These are phyloP conservation scores for Gadus chalcogrammus DNA, from an alignment of 2,113 vertebrate species.

Conservation along the genomic window DNA sequence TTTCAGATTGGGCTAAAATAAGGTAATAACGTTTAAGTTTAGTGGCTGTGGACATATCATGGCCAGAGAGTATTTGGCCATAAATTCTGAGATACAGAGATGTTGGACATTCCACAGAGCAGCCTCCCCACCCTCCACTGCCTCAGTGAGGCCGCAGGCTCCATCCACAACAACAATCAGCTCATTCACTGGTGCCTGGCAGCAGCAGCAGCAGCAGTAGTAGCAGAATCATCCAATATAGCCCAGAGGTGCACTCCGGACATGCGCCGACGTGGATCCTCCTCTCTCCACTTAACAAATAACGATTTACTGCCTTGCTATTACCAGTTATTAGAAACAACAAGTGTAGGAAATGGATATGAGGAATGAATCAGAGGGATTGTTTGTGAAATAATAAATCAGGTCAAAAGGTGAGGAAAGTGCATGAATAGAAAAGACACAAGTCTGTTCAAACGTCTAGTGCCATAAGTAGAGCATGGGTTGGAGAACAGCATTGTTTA, in stretches of 20 bases:
- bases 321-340: neutral
- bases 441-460: conserved; percentile 24
- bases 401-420: too few species aligned
- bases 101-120: conserved; percentile 59
- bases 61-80: conserved; percentile 53
- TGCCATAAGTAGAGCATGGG: conserved; percentile 27
- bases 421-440: neutral
- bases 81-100: conserved; percentile 52
- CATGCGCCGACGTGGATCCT: conserved; percentile 8
- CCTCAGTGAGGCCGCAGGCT: conserved; percentile 37
- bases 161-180: conserved; percentile 58
- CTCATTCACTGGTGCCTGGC: conserved; percentile 44
- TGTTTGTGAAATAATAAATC: too few species aligned
- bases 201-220: conserved; percentile 12
- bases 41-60: conserved; percentile 40
- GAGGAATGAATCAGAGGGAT: too few species aligned
- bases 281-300: conserved; percentile 45
- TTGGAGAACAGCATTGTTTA: too few species aligned
- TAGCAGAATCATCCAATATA: conserved; percentile 38
- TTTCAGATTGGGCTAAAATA: too few species aligned
- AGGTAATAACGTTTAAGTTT: too few species aligned
- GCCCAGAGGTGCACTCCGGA: neutral
- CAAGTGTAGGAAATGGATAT: neutral
- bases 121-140: conserved; percentile 42
- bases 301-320: conserved; percentile 5